Base-by-base conservation (phyloP, 2,113 vertebrate genomes). In the Burhinus bistriatus region DNA sequence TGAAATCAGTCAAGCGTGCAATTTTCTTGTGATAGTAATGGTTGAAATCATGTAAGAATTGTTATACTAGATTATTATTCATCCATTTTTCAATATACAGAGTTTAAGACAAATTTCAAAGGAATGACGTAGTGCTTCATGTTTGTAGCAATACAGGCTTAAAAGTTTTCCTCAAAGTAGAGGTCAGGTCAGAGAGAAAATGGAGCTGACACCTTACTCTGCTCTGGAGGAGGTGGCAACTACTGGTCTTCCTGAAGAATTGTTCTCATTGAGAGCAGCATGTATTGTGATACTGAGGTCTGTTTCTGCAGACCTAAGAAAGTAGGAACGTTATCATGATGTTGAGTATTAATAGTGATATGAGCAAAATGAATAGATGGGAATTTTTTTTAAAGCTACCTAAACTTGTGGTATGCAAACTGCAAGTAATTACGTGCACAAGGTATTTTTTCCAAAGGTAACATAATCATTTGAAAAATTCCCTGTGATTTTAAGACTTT, bases 311-410 rank as follows among this genome's bases (percentile, higher is more conserved):
- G 3, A 36, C 15, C 44, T 38, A 9, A n/a, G 40, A 11, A 80
- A 38, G 36, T 6, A 80, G 38, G 22, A 76, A 4, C 51, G 25
- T 45, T 81, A 5, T 22, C 9, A 5, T 51, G 32, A 45, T 45
- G 9, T 61, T 78, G 36, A 79, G 18, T 42, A 5, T n/a, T 61
- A 30, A 47, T 52, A 42, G 23, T 34, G 36, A 23, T 34, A 65
- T 0, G 0, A 65, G 49, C 25, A 72, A 64, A 86, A 90, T 14
- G 3, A 69, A 36, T 49, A 69, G 11, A 21, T 23, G 13, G 5
- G 5, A 61, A 3, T 11, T 52, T 40, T 64, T 79, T 64, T 36
- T 18, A 84, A 76, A 61, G 13, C 30, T 78, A 2, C 0, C 1
- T 44, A 29, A 62, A 47, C 29, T 38, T 2, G 12, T 84, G 55